These are phyloP conservation scores for Dipus sagitta DNA, from an alignment of 2,797 vertebrate species.

Conservation along the genomic window DNA sequence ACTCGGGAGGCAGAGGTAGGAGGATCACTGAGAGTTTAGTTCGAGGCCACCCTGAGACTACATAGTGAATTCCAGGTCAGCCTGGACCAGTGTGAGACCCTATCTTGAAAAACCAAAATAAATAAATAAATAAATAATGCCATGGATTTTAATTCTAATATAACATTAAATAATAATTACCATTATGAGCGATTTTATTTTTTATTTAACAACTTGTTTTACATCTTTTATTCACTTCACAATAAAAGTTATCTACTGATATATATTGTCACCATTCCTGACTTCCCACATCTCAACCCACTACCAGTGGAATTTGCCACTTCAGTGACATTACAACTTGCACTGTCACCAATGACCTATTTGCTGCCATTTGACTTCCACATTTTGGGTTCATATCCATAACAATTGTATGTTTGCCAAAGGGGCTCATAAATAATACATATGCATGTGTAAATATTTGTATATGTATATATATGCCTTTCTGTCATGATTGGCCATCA, in stretches of 20 bases:
- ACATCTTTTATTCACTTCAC: constrained; percentile 18
- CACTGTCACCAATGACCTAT: background rate
- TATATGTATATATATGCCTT: background rate
- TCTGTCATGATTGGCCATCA: background rate
- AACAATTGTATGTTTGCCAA: background rate
- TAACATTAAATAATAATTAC: constrained; percentile 33
- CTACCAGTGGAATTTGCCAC: background rate
- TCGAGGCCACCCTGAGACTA: too few species aligned
- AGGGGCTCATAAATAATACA: background rate
- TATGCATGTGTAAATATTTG: background rate
- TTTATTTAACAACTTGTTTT: background rate
- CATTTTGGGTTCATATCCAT: background rate
- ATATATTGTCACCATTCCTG: too few species aligned
- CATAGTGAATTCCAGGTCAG: too few species aligned
- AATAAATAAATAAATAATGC: too few species aligned
- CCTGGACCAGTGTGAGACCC: too few species aligned
- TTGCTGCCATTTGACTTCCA: background rate
- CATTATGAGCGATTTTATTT: background rate
- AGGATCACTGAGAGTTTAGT: too few species aligned
- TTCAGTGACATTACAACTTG: background rate
- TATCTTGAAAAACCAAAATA: too few species aligned
- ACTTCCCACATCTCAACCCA: background rate
- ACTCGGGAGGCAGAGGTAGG: too few species aligned
- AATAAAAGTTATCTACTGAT: background rate
- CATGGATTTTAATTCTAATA: background rate